Percentiles rank a stretch among this genome's conserved stretches.
Conservation (phyloP, 2,888 invertebrate species). For the Mystacides longicornis region DNA sequence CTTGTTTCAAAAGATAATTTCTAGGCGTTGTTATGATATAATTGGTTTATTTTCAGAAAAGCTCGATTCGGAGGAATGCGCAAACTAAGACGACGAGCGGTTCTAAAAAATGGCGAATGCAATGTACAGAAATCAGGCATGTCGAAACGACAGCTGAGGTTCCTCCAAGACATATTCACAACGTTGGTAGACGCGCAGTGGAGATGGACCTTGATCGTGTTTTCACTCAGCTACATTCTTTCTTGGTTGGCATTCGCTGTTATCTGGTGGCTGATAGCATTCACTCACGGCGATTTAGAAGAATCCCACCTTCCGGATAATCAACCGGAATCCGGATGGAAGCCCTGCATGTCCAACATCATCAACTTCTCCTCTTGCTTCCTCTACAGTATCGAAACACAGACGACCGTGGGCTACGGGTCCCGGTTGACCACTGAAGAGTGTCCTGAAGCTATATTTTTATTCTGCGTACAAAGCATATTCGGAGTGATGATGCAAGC, state of each 20-base stretch:
- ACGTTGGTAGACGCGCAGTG: slow-evolving; percentile 79
- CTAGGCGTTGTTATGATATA: not conserved
- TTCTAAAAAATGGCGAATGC: slow-evolving; percentile 82
- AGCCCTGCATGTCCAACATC: slow-evolving; percentile 81
- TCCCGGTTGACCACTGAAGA: slow-evolving; percentile 79
- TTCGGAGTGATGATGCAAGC: slow-evolving; percentile 83
- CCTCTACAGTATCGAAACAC: slow-evolving; percentile 92
- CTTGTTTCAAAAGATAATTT: no score
- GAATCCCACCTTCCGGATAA: slow-evolving; percentile 52
- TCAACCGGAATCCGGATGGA: slow-evolving; percentile 57
- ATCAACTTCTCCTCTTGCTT: slow-evolving; percentile 87
- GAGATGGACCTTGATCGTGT: slow-evolving; percentile 85
- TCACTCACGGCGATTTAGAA: slow-evolving; percentile 80
- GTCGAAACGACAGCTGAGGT: slow-evolving; percentile 54
- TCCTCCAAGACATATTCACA: slow-evolving; percentile 72
- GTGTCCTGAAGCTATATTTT: slow-evolving; percentile 87
- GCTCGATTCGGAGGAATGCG: slow-evolving; percentile 60
- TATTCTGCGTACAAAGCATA: slow-evolving; percentile 93
- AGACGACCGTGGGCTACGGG: slow-evolving; percentile 90
- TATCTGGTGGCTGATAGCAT: slow-evolving; percentile 86
- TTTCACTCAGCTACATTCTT: slow-evolving; percentile 72
- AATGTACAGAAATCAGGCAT: slow-evolving; percentile 74
- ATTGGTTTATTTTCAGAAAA: slow-evolving; percentile 43
- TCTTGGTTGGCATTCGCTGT: slow-evolving; percentile 86
- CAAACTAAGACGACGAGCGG: slow-evolving; percentile 67